Percentiles rank a stretch among this genome's conserved stretches.
Conservation (phyloP, 2,113 vertebrate species). For the Ovibos moschatus region DNA sequence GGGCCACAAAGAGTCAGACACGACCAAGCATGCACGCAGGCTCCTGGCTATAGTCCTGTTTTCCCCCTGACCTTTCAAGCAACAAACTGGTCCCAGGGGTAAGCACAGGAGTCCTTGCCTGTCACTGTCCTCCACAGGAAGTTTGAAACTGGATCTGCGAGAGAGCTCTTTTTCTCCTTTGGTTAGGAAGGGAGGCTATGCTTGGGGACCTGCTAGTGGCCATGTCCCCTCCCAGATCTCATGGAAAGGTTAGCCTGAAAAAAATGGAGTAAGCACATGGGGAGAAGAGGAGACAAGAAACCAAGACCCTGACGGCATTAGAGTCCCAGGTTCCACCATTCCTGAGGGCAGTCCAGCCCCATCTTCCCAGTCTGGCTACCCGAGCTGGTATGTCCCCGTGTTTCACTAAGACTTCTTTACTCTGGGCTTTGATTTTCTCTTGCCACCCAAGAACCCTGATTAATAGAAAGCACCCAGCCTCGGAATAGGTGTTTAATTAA, state of each 20-base stretch:
- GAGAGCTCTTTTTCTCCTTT: background rate
- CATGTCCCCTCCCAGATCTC: background rate
- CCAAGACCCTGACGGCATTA: background rate
- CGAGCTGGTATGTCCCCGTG: no score
- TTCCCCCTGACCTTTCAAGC: no score
- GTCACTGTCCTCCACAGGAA: background rate
- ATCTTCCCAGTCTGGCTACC: background rate
- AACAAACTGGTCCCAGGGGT: background rate
- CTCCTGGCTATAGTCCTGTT: background rate
- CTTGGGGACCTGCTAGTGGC: background rate
- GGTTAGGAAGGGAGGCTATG: background rate
- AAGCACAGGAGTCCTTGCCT: background rate
- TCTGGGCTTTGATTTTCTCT: background rate
- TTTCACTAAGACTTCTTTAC: background rate
- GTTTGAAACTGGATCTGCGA: background rate
- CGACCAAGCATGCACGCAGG: fast-evolving
- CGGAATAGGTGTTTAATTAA: background rate
- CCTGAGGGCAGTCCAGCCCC: background rate
- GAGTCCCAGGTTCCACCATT: background rate
- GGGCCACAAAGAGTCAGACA: background rate
- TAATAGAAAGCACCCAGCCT: background rate
- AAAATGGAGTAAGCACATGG: background rate
- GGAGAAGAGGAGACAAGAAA: background rate
- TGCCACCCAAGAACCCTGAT: background rate
- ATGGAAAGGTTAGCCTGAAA: background rate